Base-by-base conservation (phyloP, 2,888 invertebrate genomes). In the Phalera bucephala region DNA sequence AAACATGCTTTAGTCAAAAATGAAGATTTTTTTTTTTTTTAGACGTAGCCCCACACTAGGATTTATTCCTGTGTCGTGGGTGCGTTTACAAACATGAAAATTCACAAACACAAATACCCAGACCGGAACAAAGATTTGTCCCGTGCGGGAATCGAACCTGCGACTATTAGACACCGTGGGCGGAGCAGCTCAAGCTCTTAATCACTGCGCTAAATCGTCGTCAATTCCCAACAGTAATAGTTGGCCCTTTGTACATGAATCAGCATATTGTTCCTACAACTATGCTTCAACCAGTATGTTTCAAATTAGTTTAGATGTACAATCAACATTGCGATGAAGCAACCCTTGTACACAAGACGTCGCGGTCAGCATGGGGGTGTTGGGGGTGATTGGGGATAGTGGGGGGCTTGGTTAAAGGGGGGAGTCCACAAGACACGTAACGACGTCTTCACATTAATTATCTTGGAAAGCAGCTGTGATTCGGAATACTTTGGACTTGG, bases 391-490 rank as follows among this genome's bases (percentile, higher is more conserved):
- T 34, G 31, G 27, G 20, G 26, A 33, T 31, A 41, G 20, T n/a
- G 14, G 5, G 5, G 12, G 31, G 34, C 21, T n/a, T 15, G 31
- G 26, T 14, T 11, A 9, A 15, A 13, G 25, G 41, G 47, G 33
- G 46, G 47, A 40, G 49, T 62, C 45, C 43, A 52, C 61, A 56
- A 60, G 57, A 58, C 61, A 56, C 61, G 62, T 64, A 69, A 70
- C 63, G 58, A 65, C 60, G 61, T 70, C 70, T 67, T 66, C 64
- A 67, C 72, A 76, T 80, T 78, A 78, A 80, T 79, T 74, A 77
- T 68, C 63, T 60, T 44, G 54, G 49, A 36, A 40, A 28, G 34
- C 46, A 31, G 40, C 62, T 42, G 61, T 56, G 73, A 72, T 75
- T 75, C 58, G 40, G 50, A 64, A 54, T 55, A 49, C 41, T 37